Base-by-base conservation (phyloP, 2,888 invertebrate genomes). In the Odontomyia ornata region DNA sequence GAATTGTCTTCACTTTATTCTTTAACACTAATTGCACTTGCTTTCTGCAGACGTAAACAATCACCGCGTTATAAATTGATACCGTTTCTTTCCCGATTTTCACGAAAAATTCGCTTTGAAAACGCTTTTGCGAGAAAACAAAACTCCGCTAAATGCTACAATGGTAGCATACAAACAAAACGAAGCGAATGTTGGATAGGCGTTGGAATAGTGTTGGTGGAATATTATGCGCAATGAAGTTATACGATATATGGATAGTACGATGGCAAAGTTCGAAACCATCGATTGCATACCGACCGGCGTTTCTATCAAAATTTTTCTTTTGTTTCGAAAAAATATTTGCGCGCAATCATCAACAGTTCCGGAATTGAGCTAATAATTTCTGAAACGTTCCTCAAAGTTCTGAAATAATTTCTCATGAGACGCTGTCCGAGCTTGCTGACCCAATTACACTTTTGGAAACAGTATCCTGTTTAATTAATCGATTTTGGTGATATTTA, bases 81-180 rank as follows among this genome's bases (percentile, higher is more conserved):
- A 47, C 64, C 52, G 72, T 30, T 62, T 47, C 27, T 65, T 9
- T 36, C 28, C 43, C 11, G 47, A 64, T 52, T 15, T 56, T 56
- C 28, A 28, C 28, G 47, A 43, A 47, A 52, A 56, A 72, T 56
- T 52, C 15, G 28, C 71, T 56, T 25, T 28, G 15, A 25, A 21
- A 18, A 9, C 57, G 28, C 7, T 30, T 25, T 27, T 21, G n/a
- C 3, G 47, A 23, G 28, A 73, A 69, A 69, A 69, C 69, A 69
- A 69, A 69, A 69, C 69, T 69, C 47, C 25, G 47, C 46, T 23
- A 36, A 23, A 43, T 25, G 47, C 46, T 23, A 36, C 3, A 43
- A 43, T 69, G 69, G 47, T 23, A 57, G 57, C 43, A 57, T 60
- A 73, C 73, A 73, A 57, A 57, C 57, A 60, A 30, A 73, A 30